Percentiles rank a stretch among this genome's conserved stretches.
These are phyloP conservation scores for Panzeria rudis DNA, from an alignment of 2,888 invertebrate genomes.

Conservation along the genomic window DNA sequence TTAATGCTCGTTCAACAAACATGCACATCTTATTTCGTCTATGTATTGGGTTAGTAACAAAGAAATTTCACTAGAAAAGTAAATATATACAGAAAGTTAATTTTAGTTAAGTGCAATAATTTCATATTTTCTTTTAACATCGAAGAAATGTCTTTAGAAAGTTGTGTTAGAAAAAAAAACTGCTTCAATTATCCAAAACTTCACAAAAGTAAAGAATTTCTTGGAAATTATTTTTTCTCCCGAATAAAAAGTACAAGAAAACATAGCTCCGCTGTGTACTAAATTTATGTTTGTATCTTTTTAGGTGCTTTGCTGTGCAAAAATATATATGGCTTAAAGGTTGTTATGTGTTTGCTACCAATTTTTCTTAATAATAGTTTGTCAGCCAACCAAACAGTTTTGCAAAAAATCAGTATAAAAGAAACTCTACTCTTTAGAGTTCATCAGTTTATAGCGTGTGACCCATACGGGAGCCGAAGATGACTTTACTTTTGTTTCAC, in stretches of 20 bases:
- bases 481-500: constrained; percentile 63
- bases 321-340: constrained; percentile 68
- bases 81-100: background rate
- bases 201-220: background rate
- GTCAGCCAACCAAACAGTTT: constrained; percentile 44
- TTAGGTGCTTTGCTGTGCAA: background rate
- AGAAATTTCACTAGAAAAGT: background rate
- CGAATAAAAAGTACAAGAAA: background rate
- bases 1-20: background rate
- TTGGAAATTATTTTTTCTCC: background rate
- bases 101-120: background rate
- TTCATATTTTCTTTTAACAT: background rate
- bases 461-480: constrained; percentile 57
- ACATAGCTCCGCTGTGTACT: background rate
- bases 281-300: background rate
- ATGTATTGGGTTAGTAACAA: constrained; percentile 5
- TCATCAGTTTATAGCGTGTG: constrained; percentile 72
- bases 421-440: constrained; percentile 61
- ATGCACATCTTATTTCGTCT: background rate
- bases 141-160: background rate
- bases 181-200: background rate
- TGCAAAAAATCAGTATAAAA: background rate
- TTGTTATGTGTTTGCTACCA: constrained; percentile 62
- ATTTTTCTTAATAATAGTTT: constrained; percentile 70
- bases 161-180: background rate